A percentile compares a stretch with the other conserved stretches of the same genome.
Conservation (phyloP, 2,113 vertebrate genomes). For the Malurus cyaneus region DNA sequence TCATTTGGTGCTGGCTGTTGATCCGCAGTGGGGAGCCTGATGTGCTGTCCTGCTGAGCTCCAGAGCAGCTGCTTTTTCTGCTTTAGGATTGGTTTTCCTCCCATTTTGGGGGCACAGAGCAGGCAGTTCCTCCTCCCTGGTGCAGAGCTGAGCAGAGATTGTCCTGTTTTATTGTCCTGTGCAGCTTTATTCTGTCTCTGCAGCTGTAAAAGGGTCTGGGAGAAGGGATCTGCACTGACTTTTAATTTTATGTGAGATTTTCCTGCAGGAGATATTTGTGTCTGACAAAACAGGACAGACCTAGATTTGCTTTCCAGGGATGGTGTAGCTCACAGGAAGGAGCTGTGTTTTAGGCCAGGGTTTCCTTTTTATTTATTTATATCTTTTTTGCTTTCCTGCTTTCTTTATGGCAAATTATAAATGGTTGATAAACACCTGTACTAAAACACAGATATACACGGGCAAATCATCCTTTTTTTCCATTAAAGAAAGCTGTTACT, state of each 20-base stretch:
- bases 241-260: neutral
- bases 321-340: neutral
- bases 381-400: neutral
- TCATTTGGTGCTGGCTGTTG: neutral
- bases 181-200: neutral
- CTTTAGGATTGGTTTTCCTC: neutral
- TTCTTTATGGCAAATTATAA: neutral
- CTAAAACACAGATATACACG: neutral
- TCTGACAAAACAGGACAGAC: neutral
- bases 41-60: accelerated
- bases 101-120: neutral
- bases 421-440: neutral
- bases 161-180: neutral
- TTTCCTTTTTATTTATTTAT: neutral
- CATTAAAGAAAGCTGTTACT: conserved; percentile 12
- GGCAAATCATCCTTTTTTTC: neutral
- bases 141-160: neutral
- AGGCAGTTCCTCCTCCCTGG: neutral
- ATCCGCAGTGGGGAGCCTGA: neutral
- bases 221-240: neutral
- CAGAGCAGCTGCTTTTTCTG: neutral
- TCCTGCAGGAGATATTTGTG: neutral
- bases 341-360: neutral
- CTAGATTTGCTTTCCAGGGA: conserved; percentile 18
- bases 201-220: neutral